Conservation (phyloP, 2,888 invertebrate genomes). For the Andrena praecox region DNA sequence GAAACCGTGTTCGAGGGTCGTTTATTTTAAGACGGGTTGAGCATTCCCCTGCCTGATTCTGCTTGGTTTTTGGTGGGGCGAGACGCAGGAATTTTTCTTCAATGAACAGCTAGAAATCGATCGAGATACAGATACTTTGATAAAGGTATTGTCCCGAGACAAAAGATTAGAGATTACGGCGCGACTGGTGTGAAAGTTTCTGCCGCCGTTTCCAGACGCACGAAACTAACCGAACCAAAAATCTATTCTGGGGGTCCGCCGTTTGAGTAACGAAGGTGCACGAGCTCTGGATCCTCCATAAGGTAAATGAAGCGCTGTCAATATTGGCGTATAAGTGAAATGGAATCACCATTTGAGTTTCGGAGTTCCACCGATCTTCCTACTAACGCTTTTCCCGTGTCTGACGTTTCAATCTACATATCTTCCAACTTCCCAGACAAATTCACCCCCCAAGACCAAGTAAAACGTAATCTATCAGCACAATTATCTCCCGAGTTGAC, state of each 20-base stretch:
- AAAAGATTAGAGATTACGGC: slow-evolving; percentile 6
- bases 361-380: background rate
- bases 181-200: slow-evolving; percentile 21
- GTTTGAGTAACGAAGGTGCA: slow-evolving; percentile 32
- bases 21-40: background rate
- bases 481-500: background rate
- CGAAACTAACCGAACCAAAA: slow-evolving; percentile 26
- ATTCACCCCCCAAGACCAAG: background rate
- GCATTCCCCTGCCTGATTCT: background rate
- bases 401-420: slow-evolving; percentile 19
- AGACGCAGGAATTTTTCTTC: background rate
- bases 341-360: slow-evolving; percentile 37
- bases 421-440: background rate
- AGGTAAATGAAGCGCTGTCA: slow-evolving; percentile 43
- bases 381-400: background rate
- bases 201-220: background rate
- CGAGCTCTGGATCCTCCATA: background rate
- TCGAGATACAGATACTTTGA: background rate
- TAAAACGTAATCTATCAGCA: background rate
- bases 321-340: slow-evolving; percentile 46
- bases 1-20: slow-evolving; percentile 4
- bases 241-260: slow-evolving; percentile 21
- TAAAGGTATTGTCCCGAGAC: background rate
- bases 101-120: background rate
- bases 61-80: background rate